A percentile compares a stretch with the other conserved stretches of the same genome.
Conservation (phyloP, 2,113 vertebrate genomes). For the Haliaeetus leucogaster region DNA sequence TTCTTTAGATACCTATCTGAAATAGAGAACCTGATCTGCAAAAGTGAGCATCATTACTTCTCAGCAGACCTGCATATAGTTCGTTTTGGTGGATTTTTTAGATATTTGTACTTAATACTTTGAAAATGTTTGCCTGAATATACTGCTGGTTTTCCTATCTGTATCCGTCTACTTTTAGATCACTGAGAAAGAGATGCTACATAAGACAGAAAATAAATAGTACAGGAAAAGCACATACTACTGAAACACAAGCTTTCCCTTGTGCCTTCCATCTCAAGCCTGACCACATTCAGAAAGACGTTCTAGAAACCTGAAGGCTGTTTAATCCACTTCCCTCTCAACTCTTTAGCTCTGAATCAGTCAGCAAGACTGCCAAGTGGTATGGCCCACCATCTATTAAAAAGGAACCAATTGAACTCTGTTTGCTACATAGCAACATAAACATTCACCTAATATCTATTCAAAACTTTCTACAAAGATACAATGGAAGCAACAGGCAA, state of each 20-base stretch:
- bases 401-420: not conserved
- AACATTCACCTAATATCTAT: not conserved
- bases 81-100: not conserved
- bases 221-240: not conserved
- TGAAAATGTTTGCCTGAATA: not conserved
- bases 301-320: not conserved
- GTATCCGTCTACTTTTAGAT: not conserved
- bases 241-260: not conserved
- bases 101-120: not conserved
- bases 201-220: not conserved
- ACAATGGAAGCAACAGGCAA: not conserved
- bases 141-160: not conserved
- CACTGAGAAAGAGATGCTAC: not conserved
- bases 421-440: not conserved
- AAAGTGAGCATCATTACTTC: not conserved
- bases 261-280: not conserved
- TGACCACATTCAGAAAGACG: not conserved
- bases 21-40: not conserved
- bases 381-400: not conserved
- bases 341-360: not conserved
- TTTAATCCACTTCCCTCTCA: not conserved
- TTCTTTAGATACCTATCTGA: not conserved
- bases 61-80: rapidly evolving
- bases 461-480: not conserved
- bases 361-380: not conserved